Percentiles rank a stretch among this genome's conserved stretches.
phyloP scores from a whole-genome alignment of 2,888 invertebrate species.

The Julus scanicus region DNA sequence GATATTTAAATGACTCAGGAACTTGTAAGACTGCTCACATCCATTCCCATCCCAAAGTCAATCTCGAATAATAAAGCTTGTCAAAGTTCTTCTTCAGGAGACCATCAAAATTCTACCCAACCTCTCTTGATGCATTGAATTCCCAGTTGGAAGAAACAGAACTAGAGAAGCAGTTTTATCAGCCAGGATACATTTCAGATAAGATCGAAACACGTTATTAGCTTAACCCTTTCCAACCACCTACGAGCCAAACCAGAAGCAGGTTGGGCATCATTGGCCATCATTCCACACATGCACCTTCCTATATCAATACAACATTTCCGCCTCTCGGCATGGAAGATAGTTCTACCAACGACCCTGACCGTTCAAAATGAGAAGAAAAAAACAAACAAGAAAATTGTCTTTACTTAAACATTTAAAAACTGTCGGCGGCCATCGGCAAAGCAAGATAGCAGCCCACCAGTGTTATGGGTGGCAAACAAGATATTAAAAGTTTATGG shows the following conservation, averaged over 20 bases:
- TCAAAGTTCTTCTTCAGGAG: neutral
- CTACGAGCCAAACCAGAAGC: neutral
- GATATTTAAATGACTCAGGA: neutral
- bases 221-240: neutral
- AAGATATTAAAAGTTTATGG: neutral
- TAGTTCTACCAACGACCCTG: neutral
- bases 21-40: neutral
- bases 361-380: neutral
- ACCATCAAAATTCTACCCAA: neutral
- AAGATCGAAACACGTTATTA: neutral
- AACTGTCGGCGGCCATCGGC: conserved; percentile 27
- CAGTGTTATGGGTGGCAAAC: neutral
- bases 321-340: conserved; percentile 1
- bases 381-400: neutral
- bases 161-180: neutral
- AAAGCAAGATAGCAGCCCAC: neutral
- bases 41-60: neutral
- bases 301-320: neutral
- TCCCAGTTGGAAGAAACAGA: neutral
- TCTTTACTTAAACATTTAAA: neutral
- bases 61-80: neutral
- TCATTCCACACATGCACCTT: neutral
- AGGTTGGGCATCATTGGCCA: neutral
- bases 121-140: neutral
- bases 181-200: neutral